A percentile compares a stretch with the other conserved stretches of the same genome.
Conservation (phyloP, 1,140 invertebrate species). For the Rhyzopertha dominica region DNA sequence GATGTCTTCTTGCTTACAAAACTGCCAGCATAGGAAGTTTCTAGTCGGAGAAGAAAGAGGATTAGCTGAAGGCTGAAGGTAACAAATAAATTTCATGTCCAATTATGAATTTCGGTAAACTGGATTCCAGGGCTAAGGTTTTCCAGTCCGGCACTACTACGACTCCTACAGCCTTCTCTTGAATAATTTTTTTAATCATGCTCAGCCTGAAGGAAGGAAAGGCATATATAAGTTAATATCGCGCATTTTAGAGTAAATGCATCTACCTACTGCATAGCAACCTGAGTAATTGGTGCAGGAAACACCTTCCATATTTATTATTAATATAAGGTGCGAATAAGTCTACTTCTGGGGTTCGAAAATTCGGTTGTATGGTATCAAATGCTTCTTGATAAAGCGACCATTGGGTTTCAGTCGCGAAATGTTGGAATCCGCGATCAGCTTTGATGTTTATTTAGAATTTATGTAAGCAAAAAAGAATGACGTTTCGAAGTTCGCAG, state of each 20-base stretch:
- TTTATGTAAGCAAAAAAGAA: conserved; percentile 27
- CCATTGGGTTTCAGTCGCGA: conserved; percentile 12
- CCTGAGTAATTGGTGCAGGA: conserved; percentile 28
- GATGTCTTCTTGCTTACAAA: too few relatives aligned
- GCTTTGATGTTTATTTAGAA: conserved; percentile 24
- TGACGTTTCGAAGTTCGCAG: conserved; percentile 31
- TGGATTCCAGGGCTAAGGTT: conserved; percentile 4
- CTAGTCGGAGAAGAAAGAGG: conserved; percentile 5
- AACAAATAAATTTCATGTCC: conserved; percentile 4
- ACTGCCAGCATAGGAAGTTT: too few relatives aligned
- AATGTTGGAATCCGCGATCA: conserved; percentile 26
- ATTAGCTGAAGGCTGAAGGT: neutral
- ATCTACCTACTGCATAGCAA: conserved; percentile 22
- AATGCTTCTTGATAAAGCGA: neutral
- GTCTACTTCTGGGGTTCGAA: conserved; percentile 5
- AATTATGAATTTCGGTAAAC: conserved; percentile 2
- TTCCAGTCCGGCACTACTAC: conserved; percentile 9
- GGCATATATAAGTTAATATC: conserved; percentile 30
- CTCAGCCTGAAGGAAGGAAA: conserved; percentile 40
- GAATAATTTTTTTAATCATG: too few relatives aligned
- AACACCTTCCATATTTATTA: conserved; percentile 27
- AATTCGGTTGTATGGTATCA: neutral
- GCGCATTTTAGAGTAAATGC: conserved; percentile 33
- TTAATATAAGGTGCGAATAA: conserved; percentile 17
- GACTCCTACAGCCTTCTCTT: too few relatives aligned